Evolutionary conservation across 2,888 invertebrate species (phyloP).

Genomic region (Cephonodes hylas): DNA sequence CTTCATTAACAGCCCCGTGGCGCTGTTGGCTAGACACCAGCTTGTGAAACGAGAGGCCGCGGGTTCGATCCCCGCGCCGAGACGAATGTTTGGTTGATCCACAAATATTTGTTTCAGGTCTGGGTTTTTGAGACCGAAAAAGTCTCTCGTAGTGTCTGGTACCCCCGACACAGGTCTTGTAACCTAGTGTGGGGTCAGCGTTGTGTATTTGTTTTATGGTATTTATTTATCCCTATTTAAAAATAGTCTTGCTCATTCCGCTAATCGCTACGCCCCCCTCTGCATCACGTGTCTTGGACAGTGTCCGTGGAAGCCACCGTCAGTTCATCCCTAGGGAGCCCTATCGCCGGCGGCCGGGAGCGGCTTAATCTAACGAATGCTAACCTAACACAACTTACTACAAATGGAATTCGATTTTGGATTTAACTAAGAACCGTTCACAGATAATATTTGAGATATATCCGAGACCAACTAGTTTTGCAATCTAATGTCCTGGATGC

Average conservation of each 20-base stretch:
- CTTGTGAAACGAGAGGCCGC: no score
- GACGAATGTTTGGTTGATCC: no score
- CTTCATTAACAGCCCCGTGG: no score
- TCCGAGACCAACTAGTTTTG: slow-evolving; percentile 22
- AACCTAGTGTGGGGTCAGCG: no score
- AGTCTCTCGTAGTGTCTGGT: no score
- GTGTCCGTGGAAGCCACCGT: slow-evolving; percentile 42
- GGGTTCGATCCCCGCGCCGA: no score
- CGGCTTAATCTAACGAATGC: slow-evolving; percentile 73
- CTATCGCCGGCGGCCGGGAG: slow-evolving; percentile 66
- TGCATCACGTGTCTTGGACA: slow-evolving; percentile 25
- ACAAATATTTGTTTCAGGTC: no score
- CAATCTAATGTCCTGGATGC: background rate
- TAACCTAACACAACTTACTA: slow-evolving; percentile 68
- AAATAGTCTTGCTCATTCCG: background rate
- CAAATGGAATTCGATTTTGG: slow-evolving; percentile 73
- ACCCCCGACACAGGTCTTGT: no score
- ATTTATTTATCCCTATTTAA: no score
- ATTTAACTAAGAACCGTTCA: slow-evolving; percentile 68
- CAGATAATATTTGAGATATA: slow-evolving; percentile 12
- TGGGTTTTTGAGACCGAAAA: no score
- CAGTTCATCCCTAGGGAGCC: slow-evolving; percentile 60
- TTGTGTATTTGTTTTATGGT: no score
- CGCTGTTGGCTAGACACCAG: no score
- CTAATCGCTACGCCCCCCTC: slow-evolving; percentile 12